Conservation (phyloP, 2,113 vertebrate species). For the Ia io region DNA sequence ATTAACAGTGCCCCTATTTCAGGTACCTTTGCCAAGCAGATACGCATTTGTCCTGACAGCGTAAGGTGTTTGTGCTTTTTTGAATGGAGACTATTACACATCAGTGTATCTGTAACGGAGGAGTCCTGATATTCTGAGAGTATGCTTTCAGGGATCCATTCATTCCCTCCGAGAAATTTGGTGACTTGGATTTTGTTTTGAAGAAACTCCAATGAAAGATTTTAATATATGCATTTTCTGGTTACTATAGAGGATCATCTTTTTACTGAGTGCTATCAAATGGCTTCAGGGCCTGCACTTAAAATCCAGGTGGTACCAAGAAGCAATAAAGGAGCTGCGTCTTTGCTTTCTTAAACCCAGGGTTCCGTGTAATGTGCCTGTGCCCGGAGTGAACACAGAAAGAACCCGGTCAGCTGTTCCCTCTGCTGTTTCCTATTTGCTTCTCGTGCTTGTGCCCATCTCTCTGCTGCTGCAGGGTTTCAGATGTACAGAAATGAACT, state of each 20-base stretch:
- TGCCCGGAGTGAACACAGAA: not conserved
- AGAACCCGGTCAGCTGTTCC: rapidly evolving
- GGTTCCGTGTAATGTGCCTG: not conserved
- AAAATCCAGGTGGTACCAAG: not conserved
- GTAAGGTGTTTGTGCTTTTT: not conserved
- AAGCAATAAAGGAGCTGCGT: not conserved
- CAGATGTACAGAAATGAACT: not conserved
- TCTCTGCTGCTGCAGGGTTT: not conserved
- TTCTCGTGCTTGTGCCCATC: not conserved
- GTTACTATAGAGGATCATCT: not conserved
- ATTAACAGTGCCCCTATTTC: not conserved
- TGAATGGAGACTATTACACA: not conserved
- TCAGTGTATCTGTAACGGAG: not conserved
- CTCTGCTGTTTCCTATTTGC: not conserved
- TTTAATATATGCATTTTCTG: not conserved
- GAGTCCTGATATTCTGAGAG: not conserved
- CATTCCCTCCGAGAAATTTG: not conserved
- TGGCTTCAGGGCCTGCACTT: not conserved
- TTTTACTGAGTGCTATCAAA: not conserved
- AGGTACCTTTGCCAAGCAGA: not conserved
- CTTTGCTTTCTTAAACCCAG: not conserved
- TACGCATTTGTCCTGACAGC: not conserved
- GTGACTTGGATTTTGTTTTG: not conserved
- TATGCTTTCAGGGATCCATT: not conserved
- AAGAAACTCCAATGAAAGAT: not conserved